Base-by-base conservation (phyloP, 2,797 vertebrate species). In the Platyrinchus mystaceus region DNA sequence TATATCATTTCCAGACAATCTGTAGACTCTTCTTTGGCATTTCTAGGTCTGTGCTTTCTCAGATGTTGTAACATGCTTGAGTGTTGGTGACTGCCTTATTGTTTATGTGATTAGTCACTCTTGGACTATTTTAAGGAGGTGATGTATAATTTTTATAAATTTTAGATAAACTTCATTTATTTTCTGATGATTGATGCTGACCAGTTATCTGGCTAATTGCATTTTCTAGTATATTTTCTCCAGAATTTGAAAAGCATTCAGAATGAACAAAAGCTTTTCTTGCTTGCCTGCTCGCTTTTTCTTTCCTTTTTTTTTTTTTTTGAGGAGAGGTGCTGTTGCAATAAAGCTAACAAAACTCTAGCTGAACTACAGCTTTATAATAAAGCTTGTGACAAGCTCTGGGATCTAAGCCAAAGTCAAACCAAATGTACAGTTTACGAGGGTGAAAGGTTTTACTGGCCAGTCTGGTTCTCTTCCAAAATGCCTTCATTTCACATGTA, bases 301-400 rank as follows among this genome's bases (percentile, higher is more conserved):
- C 3, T 39, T 50, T 55, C 37, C 7, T 27, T 22, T 14, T 28
- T 36, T 10, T 23, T 46, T 46, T 46, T 46, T 46, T 46, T 46
- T 46, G 41, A 19, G 41, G 41, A 43, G 41, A 21, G 21, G 59
- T 77, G 36, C 50, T 64, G 26, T 81, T 93, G 52, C 86, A 93
- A 83, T 94, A 95, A 96, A 95, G 80, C 85, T 94, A 94, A 87
- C 81, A 88, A 93, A 97, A 97, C 96, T 98, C 96, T 96, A 96
- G 86, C 96, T 97, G 96, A 93, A 91, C 94, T 96, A 91, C 82
- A 91, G 95, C 94, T 97, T 97, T 84, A 96, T 96, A 97, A 97
- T 97, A 97, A 97, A 96, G 90, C 80, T 68, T 93, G 93, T 46
- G 95, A 97, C 95, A 97, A 95, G 88, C 94, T 96, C 97, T 97